These are phyloP conservation scores for Misgurnus anguillicaudatus DNA, from an alignment of 2,113 vertebrate species.

Conservation along the genomic window DNA sequence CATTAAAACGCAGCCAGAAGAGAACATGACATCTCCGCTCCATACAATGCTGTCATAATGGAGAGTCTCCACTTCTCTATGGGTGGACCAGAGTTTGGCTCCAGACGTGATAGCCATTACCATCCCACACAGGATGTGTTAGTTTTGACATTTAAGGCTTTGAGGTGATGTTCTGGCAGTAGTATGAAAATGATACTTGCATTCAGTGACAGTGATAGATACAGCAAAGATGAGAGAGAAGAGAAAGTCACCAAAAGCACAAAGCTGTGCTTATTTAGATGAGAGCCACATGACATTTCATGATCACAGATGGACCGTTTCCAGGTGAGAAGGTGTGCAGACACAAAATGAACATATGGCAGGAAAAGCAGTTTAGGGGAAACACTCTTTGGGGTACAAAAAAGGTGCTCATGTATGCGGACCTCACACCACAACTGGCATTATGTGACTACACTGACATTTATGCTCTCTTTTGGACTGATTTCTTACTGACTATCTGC, in stretches of 20 bases:
- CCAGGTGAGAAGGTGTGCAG: conserved; percentile 14
- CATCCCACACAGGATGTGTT: not conserved
- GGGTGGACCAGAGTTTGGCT: not conserved
- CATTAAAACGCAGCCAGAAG: conserved; percentile 46
- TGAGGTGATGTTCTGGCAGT: not conserved
- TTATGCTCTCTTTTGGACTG: not conserved
- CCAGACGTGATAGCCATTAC: conserved; percentile 7
- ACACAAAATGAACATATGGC: conserved; percentile 31
- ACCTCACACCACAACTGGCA: conserved; percentile 7
- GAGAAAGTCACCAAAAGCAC: not conserved
- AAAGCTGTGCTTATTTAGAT: conserved; percentile 19
- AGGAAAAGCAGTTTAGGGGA: conserved; percentile 32
- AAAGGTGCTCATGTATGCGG: not conserved
- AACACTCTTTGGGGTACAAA: conserved; percentile 48
- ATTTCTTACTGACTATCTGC: not conserved
- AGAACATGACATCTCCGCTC: conserved; percentile 39
- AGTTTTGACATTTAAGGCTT: not conserved
- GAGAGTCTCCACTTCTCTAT: not conserved
- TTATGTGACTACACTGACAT: conserved; percentile 7
- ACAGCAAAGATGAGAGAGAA: not conserved
- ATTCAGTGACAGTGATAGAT: conserved; percentile 15
- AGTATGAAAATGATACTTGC: not conserved
- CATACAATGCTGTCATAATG: conserved; percentile 5
- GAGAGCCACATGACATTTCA: conserved; percentile 32
- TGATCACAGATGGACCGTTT: conserved; percentile 35